Evolutionary conservation across 1,140 invertebrate genomes (phyloP), one percentile per base, ranked within the genome.

Genomic region (Saxidomus purpurata): DNA sequence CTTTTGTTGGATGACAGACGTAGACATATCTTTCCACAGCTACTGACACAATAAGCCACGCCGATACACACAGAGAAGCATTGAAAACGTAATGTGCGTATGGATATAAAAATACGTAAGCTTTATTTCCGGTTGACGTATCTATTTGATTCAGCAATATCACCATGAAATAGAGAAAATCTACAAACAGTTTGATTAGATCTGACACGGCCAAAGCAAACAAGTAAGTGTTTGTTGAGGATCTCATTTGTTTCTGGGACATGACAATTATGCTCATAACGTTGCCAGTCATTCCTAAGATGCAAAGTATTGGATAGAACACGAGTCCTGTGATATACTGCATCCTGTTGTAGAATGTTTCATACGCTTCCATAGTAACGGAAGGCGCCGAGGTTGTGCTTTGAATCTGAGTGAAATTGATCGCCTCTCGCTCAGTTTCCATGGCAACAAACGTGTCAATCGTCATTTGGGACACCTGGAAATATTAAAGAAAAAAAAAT

Each of bases 21-120:
- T 98, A 98, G 49, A 99, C 97, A 96, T 98, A 99, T 74, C 99
- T 96, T 95, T 99, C 99, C 90, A 99, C 96, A 0, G 99, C 99
- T 17, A 99, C 98, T 1, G 98, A 98, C 59, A 99, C 97, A 0
- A 99, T 99, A 91, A 99, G 96, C 96, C 99, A 99, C 67, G 99
- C 98, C 28, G 98, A 95, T 31, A 93, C 92, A 49, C 93, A 95
- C 19, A 94, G 88, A n/a, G 95, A 94, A 0, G 92, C 71, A 79
- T 95, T 94, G 61, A 95, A 95, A 49, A 95, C 91, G 81, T 94
- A 96, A 87, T 95, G 95, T 28, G 94, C 94, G 87, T 95, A 95
- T 1, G 94, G 94, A 89, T 95, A 95, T 25, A 95, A 82, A 77
- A 94, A 90, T 9, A 92, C 93, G 77, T 90, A 91, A 0, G 90